Conservation (phyloP, 2,113 vertebrate species). For the Pachyramphus minor region DNA sequence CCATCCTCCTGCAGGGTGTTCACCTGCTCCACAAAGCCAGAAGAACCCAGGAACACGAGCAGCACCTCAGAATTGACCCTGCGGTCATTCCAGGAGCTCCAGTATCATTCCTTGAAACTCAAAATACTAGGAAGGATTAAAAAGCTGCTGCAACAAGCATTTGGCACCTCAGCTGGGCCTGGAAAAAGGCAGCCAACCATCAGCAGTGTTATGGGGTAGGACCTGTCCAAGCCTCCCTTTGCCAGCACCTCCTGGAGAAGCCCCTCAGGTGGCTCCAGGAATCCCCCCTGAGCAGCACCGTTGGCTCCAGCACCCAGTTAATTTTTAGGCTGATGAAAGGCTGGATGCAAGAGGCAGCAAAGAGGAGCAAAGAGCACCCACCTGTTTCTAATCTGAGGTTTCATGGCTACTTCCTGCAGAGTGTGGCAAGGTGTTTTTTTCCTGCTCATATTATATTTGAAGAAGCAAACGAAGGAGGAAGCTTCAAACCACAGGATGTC, state of each 20-base stretch:
- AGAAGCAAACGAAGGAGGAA: constrained; percentile 18
- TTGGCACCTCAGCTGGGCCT: background rate
- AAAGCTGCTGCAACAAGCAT: background rate
- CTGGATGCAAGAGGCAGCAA: background rate
- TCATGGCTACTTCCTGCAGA: constrained; percentile 7
- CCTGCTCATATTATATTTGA: background rate
- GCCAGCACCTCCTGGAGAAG: background rate
- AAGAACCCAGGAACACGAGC: accelerated
- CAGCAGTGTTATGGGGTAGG: accelerated
- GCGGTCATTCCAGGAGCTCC: background rate
- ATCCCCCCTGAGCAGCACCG: background rate
- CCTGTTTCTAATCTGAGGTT: constrained; percentile 53
- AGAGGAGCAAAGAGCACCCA: constrained; percentile 50
- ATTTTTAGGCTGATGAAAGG: background rate
- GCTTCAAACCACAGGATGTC: constrained; percentile 24
- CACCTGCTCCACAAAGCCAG: background rate
- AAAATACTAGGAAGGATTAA: background rate
- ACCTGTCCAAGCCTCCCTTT: background rate
- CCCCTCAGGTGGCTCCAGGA: background rate
- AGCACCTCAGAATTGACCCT: background rate
- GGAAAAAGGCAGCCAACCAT: background rate
- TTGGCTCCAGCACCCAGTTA: background rate
- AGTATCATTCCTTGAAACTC: accelerated
- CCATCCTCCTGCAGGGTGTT: background rate
- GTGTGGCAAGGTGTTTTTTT: constrained; percentile 22